Evolutionary conservation across 2,113 vertebrate genomes (phyloP).

Genomic region (Hucho hucho): DNA sequence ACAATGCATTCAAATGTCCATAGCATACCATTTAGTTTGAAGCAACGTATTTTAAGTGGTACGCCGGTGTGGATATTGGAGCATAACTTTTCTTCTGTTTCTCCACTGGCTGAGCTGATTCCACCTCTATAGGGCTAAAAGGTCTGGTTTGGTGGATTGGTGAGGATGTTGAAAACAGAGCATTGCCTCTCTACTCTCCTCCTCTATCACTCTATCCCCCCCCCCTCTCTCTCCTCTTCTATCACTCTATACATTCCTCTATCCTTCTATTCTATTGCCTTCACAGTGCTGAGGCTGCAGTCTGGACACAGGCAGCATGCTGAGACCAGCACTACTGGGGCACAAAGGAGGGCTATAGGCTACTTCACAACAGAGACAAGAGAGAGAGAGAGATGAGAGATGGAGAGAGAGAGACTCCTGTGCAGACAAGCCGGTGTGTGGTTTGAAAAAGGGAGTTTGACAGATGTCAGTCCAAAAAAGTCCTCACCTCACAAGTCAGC

Average conservation of each 20-base stretch:
- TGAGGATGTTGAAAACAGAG: constrained; percentile 66
- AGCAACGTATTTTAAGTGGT: background rate
- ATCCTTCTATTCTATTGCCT: constrained; percentile 58
- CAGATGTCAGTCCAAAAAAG: constrained; percentile 51
- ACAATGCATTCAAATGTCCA: constrained; percentile 42
- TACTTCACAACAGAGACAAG: constrained; percentile 58
- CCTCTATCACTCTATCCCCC: constrained; percentile 15
- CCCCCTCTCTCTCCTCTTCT: too few species aligned
- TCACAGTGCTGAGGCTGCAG: constrained; percentile 77
- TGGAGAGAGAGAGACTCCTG: constrained; percentile 18
- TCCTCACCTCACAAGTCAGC: background rate
- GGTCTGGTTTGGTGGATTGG: constrained; percentile 57
- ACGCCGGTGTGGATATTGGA: background rate
- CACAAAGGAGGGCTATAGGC: constrained; percentile 51
- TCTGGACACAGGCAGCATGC: constrained; percentile 67
- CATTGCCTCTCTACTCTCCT: constrained; percentile 35
- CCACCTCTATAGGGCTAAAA: constrained; percentile 45
- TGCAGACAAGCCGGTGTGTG: constrained; percentile 19
- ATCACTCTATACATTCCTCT: too few species aligned
- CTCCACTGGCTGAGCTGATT: constrained; percentile 49
- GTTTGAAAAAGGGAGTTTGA: constrained; percentile 45
- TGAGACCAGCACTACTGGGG: constrained; percentile 73
- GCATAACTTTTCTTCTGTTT: background rate
- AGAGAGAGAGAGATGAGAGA: constrained; percentile 18
- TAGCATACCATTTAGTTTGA: background rate